Evolutionary conservation across 2,888 invertebrate species (phyloP).

Genomic region (Stenoptilia bipunctidactyla): DNA sequence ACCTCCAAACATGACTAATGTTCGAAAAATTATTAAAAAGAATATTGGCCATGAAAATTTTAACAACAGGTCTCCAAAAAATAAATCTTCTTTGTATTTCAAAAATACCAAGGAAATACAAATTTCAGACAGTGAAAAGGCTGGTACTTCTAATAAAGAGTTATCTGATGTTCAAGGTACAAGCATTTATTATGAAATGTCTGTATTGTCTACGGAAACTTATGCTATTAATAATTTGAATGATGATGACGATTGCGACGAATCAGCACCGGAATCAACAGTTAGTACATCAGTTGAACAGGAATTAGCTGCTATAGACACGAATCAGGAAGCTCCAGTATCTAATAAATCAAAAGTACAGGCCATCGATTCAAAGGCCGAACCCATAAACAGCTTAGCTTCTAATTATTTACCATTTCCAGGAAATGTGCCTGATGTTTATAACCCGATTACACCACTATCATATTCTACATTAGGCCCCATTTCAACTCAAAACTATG

Average conservation of each 20-base stretch:
- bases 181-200: slow-evolving; percentile 65
- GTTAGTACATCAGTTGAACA: slow-evolving; percentile 35
- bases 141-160: slow-evolving; percentile 43
- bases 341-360: slow-evolving; percentile 22
- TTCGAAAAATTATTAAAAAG: slow-evolving; percentile 37
- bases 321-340: slow-evolving; percentile 25
- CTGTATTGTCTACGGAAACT: slow-evolving; percentile 58
- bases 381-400: slow-evolving; percentile 26
- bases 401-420: slow-evolving; percentile 28
- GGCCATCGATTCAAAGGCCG: slow-evolving; percentile 18
- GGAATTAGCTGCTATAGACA: slow-evolving; percentile 31
- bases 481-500: slow-evolving; percentile 35
- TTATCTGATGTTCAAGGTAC: slow-evolving; percentile 61
- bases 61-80: slow-evolving; percentile 55
- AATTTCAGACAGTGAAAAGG: slow-evolving; percentile 52
- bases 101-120: slow-evolving; percentile 69
- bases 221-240: slow-evolving; percentile 43
- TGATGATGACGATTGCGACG: slow-evolving; percentile 54
- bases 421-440: slow-evolving; percentile 22
- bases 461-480: slow-evolving; percentile 23
- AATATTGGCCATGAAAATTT: slow-evolving; percentile 33
- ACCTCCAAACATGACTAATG: slow-evolving; percentile 31
- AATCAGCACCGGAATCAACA: slow-evolving; percentile 33
- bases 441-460: slow-evolving; percentile 15
- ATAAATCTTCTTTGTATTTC: slow-evolving; percentile 58